phyloP scores from a whole-genome alignment of 2,888 invertebrate species.

The Cynaeus angustus region DNA sequence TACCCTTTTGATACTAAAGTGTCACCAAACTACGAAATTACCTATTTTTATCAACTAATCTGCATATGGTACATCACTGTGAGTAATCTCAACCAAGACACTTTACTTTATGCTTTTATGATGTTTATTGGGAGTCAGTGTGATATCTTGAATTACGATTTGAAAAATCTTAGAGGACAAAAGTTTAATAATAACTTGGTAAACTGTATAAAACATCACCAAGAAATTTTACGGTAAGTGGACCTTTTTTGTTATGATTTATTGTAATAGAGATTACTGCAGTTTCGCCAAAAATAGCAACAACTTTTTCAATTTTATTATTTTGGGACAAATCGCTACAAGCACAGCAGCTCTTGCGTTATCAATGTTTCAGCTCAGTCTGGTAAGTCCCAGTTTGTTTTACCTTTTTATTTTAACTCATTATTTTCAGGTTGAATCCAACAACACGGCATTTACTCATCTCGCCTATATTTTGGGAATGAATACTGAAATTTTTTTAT shows the following conservation, averaged over 20 bases:
- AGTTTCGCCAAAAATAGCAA: slow-evolving; percentile 46
- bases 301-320: slow-evolving; percentile 36
- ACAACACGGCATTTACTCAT: neutral
- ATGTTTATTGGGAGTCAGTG: slow-evolving; percentile 24
- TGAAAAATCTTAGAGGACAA: slow-evolving; percentile 20
- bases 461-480: slow-evolving; percentile 14
- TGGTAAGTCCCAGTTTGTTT: too few species aligned
- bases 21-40: slow-evolving; percentile 47
- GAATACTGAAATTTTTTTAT: slow-evolving; percentile 14
- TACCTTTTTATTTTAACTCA: neutral
- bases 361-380: slow-evolving; percentile 43
- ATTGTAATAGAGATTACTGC: too few species aligned
- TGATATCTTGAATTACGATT: slow-evolving; percentile 29
- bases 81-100: slow-evolving; percentile 15
- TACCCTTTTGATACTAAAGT: slow-evolving; percentile 36
- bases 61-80: slow-evolving; percentile 6
- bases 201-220: slow-evolving; percentile 28
- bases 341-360: slow-evolving; percentile 39
- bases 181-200: slow-evolving; percentile 12
- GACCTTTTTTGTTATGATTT: too few species aligned
- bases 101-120: slow-evolving; percentile 8
- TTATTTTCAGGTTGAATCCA: slow-evolving; percentile 3
- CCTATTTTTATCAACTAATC: slow-evolving; percentile 41
- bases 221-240: slow-evolving; percentile 14
- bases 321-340: slow-evolving; percentile 37